Evolutionary conservation across 2,113 vertebrate species (phyloP).

Genomic region (Larimichthys crocea): DNA sequence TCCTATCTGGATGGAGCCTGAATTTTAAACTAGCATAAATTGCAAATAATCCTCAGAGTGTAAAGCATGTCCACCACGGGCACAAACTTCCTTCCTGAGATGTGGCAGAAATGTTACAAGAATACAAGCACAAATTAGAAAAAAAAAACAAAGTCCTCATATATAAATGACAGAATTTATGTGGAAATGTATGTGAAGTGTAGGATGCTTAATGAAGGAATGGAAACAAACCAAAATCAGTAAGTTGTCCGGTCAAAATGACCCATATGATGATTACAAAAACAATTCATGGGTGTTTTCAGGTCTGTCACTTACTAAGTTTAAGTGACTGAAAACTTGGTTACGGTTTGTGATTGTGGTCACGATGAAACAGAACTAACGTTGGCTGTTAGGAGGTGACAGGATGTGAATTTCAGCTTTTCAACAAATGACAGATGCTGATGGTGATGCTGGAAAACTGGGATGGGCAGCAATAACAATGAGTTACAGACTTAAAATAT

Average conservation of each 20-base stretch:
- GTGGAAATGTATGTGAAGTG: neutral
- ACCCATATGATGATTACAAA: neutral
- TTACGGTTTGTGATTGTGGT: neutral
- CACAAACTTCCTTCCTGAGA: neutral
- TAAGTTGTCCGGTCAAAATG: neutral
- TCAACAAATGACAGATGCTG: neutral
- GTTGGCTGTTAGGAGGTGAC: neutral
- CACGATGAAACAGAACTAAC: neutral
- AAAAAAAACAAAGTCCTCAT: neutral
- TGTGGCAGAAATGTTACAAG: neutral
- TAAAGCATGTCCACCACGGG: neutral
- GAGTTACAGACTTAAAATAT: neutral
- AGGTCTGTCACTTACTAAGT: neutral
- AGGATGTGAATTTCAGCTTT: neutral
- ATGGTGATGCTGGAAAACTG: neutral
- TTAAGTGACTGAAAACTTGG: neutral
- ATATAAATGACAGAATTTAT: neutral
- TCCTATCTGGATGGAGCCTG: conserved; percentile 4
- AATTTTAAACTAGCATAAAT: conserved; percentile 26
- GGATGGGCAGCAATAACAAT: neutral
- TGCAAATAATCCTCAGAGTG: conserved; percentile 7
- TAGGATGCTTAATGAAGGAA: neutral
- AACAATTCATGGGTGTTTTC: neutral
- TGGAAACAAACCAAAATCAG: neutral
- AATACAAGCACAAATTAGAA: neutral